Percentiles rank a stretch among this genome's conserved stretches.
Conservation (phyloP, 1,140 invertebrate genomes). For the Cydia amplana region DNA sequence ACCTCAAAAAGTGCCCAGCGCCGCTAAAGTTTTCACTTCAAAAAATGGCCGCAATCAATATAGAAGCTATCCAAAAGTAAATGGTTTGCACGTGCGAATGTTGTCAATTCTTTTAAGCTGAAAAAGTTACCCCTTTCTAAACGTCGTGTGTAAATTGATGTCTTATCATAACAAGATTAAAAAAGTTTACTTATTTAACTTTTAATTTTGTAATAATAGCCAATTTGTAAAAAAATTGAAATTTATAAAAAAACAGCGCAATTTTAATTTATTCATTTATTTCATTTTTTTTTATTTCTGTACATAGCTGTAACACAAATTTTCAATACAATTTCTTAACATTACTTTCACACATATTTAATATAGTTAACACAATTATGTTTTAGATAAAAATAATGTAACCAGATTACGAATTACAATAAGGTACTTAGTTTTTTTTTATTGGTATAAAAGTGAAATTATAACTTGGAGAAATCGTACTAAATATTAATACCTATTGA, state of each 20-base stretch:
- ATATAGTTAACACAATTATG: background rate
- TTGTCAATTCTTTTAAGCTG: too few relatives aligned
- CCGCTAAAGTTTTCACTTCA: too few relatives aligned
- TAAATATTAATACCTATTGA: background rate
- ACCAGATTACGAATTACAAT: background rate
- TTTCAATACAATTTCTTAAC: background rate
- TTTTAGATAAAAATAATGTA: background rate
- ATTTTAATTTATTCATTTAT: slow-evolving; percentile 5
- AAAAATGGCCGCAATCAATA: too few relatives aligned
- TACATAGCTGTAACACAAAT: slow-evolving; percentile 21
- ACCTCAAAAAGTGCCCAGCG: too few relatives aligned
- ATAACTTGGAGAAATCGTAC: background rate
- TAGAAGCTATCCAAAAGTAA: too few relatives aligned
- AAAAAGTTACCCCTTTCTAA: background rate
- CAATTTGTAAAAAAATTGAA: background rate
- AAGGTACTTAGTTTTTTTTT: background rate
- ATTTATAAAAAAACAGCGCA: background rate
- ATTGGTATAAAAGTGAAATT: background rate
- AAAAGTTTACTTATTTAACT: background rate
- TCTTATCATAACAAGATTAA: background rate
- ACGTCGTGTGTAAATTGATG: background rate
- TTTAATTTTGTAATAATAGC: background rate
- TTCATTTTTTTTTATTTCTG: slow-evolving; percentile 1
- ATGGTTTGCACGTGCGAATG: too few relatives aligned
- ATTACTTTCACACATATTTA: background rate